A percentile compares a stretch with the other conserved stretches of the same genome.
Evolutionary conservation across 2,888 invertebrate species (phyloP).

Genomic region (Taenaris catops): DNA sequence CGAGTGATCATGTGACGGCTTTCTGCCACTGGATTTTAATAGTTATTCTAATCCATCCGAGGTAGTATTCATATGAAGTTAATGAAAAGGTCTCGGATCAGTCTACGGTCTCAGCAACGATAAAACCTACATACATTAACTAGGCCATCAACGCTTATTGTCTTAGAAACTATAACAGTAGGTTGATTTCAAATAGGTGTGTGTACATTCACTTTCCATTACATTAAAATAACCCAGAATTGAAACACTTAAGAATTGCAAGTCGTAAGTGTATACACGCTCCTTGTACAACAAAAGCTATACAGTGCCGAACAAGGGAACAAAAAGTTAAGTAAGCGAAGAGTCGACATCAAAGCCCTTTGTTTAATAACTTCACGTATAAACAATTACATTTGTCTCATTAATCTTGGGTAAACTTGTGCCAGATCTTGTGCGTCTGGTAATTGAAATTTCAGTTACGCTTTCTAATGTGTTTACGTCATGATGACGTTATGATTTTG

Average conservation of each 20-base stretch:
- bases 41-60: no score
- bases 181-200: not conserved
- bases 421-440: conserved; percentile 12
- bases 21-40: no score
- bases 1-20: no score
- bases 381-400: conserved; percentile 19
- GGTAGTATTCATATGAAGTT: no score
- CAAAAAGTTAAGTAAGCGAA: conserved; percentile 23
- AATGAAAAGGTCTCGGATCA: no score
- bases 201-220: not conserved
- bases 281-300: not conserved
- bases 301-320: conserved; percentile 11
- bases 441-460: conserved; percentile 9
- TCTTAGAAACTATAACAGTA: no score
- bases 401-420: conserved; percentile 11
- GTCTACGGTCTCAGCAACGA: not conserved
- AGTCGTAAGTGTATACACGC: not conserved
- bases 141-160: not conserved
- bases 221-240: not conserved
- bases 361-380: conserved; percentile 22
- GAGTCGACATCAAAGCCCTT: conserved; percentile 26
- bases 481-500: conserved; percentile 6
- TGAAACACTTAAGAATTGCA: not conserved
- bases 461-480: conserved; percentile 8
- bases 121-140: not conserved